A percentile compares a stretch with the other conserved stretches of the same genome.
Evolutionary conservation across 2,113 vertebrate genomes (phyloP).

Genomic region (Lagopus leucura): DNA sequence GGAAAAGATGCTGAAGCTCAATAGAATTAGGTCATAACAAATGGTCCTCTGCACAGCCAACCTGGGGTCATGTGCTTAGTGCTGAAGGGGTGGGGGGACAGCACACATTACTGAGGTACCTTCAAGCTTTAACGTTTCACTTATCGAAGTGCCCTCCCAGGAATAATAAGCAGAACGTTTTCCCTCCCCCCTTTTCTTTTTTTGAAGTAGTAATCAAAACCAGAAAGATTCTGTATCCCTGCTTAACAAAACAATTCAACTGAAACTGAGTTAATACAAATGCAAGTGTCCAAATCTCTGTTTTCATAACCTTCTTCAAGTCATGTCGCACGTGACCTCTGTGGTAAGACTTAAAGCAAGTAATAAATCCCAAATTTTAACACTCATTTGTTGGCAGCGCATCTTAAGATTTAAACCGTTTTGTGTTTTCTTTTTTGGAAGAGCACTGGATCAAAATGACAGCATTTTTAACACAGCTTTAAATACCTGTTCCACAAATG

Average conservation of each 20-base stretch:
- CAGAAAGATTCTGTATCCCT: not conserved
- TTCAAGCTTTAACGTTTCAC: not conserved
- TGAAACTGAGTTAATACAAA: not conserved
- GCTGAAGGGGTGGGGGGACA: not conserved
- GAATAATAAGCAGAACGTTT: not conserved
- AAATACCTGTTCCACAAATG: not conserved
- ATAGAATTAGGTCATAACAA: not conserved
- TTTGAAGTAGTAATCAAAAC: constrained; percentile 13
- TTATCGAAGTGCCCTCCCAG: not conserved
- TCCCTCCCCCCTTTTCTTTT: not conserved
- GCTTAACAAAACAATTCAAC: constrained; percentile 21
- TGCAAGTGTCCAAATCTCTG: not conserved
- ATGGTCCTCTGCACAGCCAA: not conserved
- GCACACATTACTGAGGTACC: not conserved
- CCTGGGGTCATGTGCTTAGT: not conserved
- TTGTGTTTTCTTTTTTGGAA: constrained; percentile 14
- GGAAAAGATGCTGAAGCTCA: not conserved
- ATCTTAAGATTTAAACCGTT: not conserved
- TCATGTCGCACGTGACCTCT: not conserved
- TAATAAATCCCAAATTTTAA: constrained; percentile 33
- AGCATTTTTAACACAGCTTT: not conserved
- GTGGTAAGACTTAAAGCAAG: not conserved
- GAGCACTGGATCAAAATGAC: not conserved
- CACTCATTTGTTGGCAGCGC: not conserved
- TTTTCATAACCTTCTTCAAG: constrained; percentile 30